A percentile compares a stretch with the other conserved stretches of the same genome.
Conservation (phyloP, 2,113 vertebrate species). For the Colius striatus region DNA sequence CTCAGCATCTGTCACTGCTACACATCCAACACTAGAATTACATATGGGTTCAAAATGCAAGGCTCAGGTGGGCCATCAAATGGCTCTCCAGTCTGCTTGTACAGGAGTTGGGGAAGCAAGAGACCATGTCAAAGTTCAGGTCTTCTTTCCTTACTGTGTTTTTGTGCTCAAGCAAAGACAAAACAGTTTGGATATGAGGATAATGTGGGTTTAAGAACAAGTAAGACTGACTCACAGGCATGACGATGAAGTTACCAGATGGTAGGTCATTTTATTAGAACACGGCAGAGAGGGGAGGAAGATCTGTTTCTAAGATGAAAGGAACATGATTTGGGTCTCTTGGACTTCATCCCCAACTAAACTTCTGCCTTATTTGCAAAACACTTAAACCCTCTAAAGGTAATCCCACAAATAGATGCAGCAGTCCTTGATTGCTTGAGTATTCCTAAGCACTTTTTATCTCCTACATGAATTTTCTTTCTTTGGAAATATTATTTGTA, state of each 20-base stretch:
- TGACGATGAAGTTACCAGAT: background rate
- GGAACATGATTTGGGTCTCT: background rate
- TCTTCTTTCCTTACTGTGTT: background rate
- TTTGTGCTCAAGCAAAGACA: background rate
- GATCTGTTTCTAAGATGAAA: background rate
- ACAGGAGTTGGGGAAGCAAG: background rate
- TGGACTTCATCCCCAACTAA: background rate
- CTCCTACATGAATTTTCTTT: background rate
- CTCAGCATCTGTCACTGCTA: background rate
- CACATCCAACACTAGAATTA: background rate
- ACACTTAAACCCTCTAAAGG: background rate
- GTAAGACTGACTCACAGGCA: background rate
- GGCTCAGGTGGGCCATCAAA: background rate
- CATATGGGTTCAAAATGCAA: background rate
- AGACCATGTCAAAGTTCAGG: background rate
- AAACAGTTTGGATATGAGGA: background rate
- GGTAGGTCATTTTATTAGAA: background rate
- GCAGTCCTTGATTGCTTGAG: background rate
- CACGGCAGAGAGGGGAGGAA: background rate
- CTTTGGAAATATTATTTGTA: background rate
- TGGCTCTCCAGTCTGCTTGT: background rate
- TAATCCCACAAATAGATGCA: background rate
- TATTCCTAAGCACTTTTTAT: background rate
- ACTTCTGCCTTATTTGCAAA: background rate
- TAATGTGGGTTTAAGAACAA: background rate